Evolutionary conservation across 2,888 invertebrate genomes (phyloP).

Genomic region (Phalangium opilio): DNA sequence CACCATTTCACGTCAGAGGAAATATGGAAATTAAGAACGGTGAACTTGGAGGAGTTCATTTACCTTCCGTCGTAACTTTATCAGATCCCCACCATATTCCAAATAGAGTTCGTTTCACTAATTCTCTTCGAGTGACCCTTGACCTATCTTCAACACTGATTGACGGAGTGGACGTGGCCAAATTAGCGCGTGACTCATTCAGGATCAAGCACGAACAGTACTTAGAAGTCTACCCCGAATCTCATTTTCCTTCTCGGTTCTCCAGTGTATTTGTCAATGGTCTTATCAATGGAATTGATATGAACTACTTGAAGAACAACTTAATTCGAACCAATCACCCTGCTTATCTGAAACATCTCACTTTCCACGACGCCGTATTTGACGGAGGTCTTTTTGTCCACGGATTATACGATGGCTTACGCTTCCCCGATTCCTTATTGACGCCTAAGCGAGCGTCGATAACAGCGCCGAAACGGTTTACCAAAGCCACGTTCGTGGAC

Average conservation of each 20-base stretch:
- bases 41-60: neutral
- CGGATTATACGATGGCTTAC: slow-evolving; percentile 8
- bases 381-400: slow-evolving; percentile 3
- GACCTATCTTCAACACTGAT: neutral
- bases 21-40: neutral
- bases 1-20: too few relatives aligned
- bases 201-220: neutral
- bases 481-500: slow-evolving; percentile 5
- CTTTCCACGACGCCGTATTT: slow-evolving; percentile 5
- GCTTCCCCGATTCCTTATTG: slow-evolving; percentile 13
- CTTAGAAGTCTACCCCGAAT: too few relatives aligned
- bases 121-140: neutral
- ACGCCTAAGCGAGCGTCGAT: slow-evolving; percentile 2
- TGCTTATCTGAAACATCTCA: slow-evolving; percentile 1
- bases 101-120: neutral
- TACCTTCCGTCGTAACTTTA: neutral
- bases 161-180: slow-evolving; percentile 10
- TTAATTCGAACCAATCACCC: slow-evolving; percentile 11
- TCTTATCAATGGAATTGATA: slow-evolving; percentile 10
- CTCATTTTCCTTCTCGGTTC: too few relatives aligned
- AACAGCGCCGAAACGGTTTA: slow-evolving; percentile 6
- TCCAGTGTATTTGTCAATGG: slow-evolving; percentile 7
- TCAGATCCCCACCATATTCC: neutral
- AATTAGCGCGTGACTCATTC: slow-evolving; percentile 6
- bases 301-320: slow-evolving; percentile 3